Conservation (phyloP, 2,797 vertebrate species). For the Dallia pectoralis region DNA sequence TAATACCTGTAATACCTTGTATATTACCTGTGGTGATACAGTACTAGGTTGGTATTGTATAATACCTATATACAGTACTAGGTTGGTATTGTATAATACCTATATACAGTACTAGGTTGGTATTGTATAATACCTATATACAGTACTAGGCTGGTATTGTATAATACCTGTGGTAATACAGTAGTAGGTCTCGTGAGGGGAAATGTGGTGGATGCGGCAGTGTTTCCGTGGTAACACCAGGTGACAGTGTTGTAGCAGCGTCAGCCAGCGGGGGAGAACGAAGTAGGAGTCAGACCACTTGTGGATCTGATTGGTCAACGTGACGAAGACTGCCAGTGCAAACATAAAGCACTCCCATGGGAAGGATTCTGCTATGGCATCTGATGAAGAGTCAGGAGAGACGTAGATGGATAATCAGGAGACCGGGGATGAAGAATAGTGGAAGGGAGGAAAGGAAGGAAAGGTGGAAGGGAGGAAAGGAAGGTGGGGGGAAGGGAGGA, state of each 20-base stretch:
- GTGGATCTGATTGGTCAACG: slow-evolving; percentile 81
- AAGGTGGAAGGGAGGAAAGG: not conserved
- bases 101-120: not conserved
- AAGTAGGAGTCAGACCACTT: slow-evolving; percentile 82
- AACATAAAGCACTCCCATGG: slow-evolving; percentile 77
- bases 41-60: no score
- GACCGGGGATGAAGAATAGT: no score
- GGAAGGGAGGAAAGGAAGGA: not conserved
- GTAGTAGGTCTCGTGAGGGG: slow-evolving; percentile 78
- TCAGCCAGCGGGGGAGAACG: slow-evolving; percentile 75
- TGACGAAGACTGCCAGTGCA: slow-evolving; percentile 74
- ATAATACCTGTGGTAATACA: slow-evolving; percentile 74
- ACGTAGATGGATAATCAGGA: not conserved
- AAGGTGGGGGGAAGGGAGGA: no score
- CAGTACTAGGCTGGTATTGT: not conserved
- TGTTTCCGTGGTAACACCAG: slow-evolving; percentile 78
- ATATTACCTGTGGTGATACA: no score
- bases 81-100: not conserved
- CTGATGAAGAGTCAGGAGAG: slow-evolving; percentile 46
- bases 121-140: not conserved
- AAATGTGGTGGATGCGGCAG: slow-evolving; percentile 80
- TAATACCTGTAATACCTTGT: no score
- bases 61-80: not conserved
- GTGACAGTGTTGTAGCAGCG: slow-evolving; percentile 75
- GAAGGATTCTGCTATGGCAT: slow-evolving; percentile 68